Percentiles rank a stretch among this genome's conserved stretches.
Conservation (phyloP, 1,140 invertebrate species). For the Drosophila takahashii region DNA sequence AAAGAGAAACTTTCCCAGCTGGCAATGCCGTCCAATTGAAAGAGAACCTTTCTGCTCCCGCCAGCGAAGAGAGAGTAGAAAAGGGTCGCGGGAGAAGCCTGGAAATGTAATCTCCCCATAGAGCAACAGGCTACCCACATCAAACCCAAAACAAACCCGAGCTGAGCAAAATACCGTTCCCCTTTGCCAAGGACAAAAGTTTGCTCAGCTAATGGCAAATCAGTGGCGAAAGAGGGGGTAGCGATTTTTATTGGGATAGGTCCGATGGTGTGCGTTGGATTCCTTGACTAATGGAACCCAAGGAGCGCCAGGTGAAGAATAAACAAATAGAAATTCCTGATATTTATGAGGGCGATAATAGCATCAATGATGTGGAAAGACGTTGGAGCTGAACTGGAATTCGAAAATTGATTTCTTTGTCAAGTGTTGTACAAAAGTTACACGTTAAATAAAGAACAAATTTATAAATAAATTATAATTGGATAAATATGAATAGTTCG, state of each 20-base stretch:
- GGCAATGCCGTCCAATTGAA: constrained; percentile 50
- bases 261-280: constrained; percentile 19
- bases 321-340: constrained; percentile 14
- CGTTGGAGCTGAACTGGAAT: neutral
- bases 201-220: constrained; percentile 48
- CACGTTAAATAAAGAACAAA: neutral
- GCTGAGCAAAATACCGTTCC: constrained; percentile 13
- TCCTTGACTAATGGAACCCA: constrained; percentile 35
- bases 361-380: neutral
- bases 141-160: constrained; percentile 73
- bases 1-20: constrained; percentile 42
- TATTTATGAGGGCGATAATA: constrained; percentile 2
- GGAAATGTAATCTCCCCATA: constrained; percentile 24
- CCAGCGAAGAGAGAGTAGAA: neutral
- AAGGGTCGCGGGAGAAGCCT: constrained; percentile 4
- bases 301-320: constrained; percentile 26
- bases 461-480: no score
- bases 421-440: neutral
- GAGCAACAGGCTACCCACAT: constrained; percentile 66
- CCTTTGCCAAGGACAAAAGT: constrained; percentile 36
- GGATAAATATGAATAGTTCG: no score
- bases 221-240: neutral
- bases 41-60: constrained; percentile 4
- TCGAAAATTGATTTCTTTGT: neutral
- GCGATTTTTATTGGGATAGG: constrained; percentile 37